phyloP scores from a whole-genome alignment of 2,113 vertebrate species.

The Cynoglossus semilaevis region DNA sequence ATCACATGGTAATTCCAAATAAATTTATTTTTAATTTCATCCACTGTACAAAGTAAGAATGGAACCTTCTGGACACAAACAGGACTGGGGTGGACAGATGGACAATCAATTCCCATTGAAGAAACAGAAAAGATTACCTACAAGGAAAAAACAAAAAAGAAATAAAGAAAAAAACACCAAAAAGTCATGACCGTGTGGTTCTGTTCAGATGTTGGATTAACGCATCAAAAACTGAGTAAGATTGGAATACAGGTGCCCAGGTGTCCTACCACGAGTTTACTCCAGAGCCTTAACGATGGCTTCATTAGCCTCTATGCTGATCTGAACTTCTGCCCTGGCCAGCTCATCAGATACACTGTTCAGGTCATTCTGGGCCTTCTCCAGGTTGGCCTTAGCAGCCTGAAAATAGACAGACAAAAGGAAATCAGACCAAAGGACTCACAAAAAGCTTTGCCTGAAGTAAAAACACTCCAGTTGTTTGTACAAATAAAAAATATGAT shows the following conservation, averaged over 20 bases:
- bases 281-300: slow-evolving; percentile 94
- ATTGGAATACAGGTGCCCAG: neutral
- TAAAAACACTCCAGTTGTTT: neutral
- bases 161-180: slow-evolving; percentile 1
- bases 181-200: neutral
- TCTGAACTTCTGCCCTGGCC: slow-evolving; percentile 83
- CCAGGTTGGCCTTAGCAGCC: slow-evolving; percentile 89
- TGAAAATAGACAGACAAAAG: slow-evolving; percentile 43
- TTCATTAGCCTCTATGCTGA: slow-evolving; percentile 90
- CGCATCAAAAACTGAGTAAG: neutral
- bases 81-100: slow-evolving; percentile 50
- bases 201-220: neutral
- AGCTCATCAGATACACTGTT: slow-evolving; percentile 76
- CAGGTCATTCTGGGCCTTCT: slow-evolving; percentile 85
- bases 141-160: slow-evolving; percentile 1
- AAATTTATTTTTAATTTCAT: slow-evolving; percentile 78
- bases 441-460: neutral
- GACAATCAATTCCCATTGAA: slow-evolving; percentile 34
- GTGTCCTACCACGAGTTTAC: slow-evolving; percentile 67
- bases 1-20: slow-evolving; percentile 69
- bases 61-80: slow-evolving; percentile 61
- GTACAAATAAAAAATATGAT: neutral
- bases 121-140: slow-evolving; percentile 55
- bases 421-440: neutral
- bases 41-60: slow-evolving; percentile 80